Base-by-base conservation (phyloP, 2,888 invertebrate genomes). In the Agonopterix alstromeriana region DNA sequence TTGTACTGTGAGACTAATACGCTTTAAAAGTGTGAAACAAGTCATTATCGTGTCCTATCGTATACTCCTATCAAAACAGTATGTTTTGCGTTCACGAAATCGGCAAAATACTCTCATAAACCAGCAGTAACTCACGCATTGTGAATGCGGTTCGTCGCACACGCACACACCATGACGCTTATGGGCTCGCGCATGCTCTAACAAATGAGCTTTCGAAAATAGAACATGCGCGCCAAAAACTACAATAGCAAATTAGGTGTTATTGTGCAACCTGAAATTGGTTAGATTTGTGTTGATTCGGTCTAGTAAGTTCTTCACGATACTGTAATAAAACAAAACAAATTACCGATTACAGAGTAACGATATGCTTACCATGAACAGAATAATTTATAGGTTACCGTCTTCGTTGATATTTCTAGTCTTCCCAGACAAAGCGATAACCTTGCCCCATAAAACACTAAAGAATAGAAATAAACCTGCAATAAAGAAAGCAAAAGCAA, bases 61-160 rank as follows among this genome's bases (percentile, higher is more conserved):
- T 41, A 46, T 46, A 38, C 27, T 44, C 42, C 41, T 54, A 50
- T 54, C 62, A 56, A 57, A 60, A 60, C 58, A 58, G 55, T 47
- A 65, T 67, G 17, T 17, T 17, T 62, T 64, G 57, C 51, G 60
- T 56, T 59, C 57, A 59, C 52, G 55, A 63, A 68, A 65, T 66
- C 57, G 57, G 59, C 64, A 60, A 68, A 76, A 72, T 66, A 71
- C 62, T 57, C 59, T 61, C 65, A 70, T 75, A 63, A 74, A 59
- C 62, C 59, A 59, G 61, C 58, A 62, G 64, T 70, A 67, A 70
- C 70, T 65, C 60, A 63, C 69, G 70, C 67, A 71, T 75, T 76
- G 69, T 76, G 68, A 66, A 63, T 61, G 69, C 69, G 76, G 69
- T 69, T 71, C 71, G 73, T 53, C 73, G 78, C 73, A 57, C 70